Evolutionary conservation across 2,888 invertebrate species (phyloP), one percentile per base, ranked within the genome.

Genomic region (Heliconius sara): DNA sequence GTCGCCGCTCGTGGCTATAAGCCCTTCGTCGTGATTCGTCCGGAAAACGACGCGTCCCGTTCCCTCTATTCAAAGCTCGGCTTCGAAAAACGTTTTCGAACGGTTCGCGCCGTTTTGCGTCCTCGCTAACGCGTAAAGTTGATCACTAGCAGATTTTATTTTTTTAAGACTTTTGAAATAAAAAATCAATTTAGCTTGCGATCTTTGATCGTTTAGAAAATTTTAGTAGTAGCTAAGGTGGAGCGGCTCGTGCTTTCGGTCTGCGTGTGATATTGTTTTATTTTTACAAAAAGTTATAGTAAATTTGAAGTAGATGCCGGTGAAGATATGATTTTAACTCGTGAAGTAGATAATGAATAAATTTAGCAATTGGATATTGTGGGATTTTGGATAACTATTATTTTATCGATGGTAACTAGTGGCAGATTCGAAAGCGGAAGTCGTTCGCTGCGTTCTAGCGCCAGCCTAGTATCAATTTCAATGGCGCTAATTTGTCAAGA

Each of bases 41-140:
- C 98, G 82, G 98, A 98, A 92, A 98, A 98, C 92, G 97, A 97
- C 91, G 98, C 98, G 83, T 98, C 98, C 84, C 97, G 97, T 88
- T 97, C 97, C 87, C 96, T 98, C 79, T 98, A 98, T 93, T 96
- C 96, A 85, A 98, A 98, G 91, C 96, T 98, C 87, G 98, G 98
- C 88, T 98, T 98, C 94, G 96, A 96, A 89, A 97, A 96, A 91
- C 96, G 97, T 86, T 98, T 97, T 92, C 96, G 97, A 92, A 97
- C 97, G 86, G 97, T 97, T 84, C 96, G 98, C 86, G 97, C 97
- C 89, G 97, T 97, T 84, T 96, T 98, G 90, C 96, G 96, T 89
- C 95, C 95, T 83, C 95, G 94, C 92, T 94, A 92, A 90, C 86
- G 85, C 89, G 86, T 88, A 88, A 90, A 87, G 92, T 92, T 92